phyloP scores from a whole-genome alignment of 2,113 vertebrate species.

The cat (Felis catus) region DNA sequence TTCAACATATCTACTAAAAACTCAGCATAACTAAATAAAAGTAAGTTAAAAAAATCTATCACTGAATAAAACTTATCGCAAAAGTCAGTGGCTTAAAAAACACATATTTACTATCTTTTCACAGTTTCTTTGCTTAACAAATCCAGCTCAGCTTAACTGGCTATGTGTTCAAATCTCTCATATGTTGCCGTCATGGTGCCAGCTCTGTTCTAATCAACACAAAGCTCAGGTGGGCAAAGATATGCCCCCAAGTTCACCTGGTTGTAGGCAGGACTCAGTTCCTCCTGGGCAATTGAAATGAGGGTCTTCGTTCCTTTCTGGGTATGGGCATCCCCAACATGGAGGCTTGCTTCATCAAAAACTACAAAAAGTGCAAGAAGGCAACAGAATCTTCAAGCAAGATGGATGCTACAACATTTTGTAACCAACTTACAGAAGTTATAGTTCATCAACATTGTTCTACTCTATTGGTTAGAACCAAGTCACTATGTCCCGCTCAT shows the following conservation, averaged over 20 bases:
- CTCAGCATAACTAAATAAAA: not conserved
- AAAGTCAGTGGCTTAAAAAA: not conserved
- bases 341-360: not conserved
- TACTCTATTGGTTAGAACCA: not conserved
- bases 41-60: not conserved
- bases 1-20: not conserved
- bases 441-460: not conserved
- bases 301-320: not conserved
- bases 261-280: not conserved
- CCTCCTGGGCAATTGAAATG: rapidly evolving
- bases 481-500: not conserved
- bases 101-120: not conserved
- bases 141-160: not conserved
- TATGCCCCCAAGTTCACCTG: not conserved
- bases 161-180: not conserved
- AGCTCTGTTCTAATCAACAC: not conserved
- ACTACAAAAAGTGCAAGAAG: not conserved
- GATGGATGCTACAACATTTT: not conserved
- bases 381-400: not conserved
- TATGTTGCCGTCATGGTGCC: not conserved
- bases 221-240: not conserved
- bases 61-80: not conserved
- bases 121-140: not conserved
- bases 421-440: not conserved
- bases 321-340: not conserved